A percentile compares a stretch with the other conserved stretches of the same genome.
Evolutionary conservation across 2,888 invertebrate genomes (phyloP).

Genomic region (Nezara viridula): DNA sequence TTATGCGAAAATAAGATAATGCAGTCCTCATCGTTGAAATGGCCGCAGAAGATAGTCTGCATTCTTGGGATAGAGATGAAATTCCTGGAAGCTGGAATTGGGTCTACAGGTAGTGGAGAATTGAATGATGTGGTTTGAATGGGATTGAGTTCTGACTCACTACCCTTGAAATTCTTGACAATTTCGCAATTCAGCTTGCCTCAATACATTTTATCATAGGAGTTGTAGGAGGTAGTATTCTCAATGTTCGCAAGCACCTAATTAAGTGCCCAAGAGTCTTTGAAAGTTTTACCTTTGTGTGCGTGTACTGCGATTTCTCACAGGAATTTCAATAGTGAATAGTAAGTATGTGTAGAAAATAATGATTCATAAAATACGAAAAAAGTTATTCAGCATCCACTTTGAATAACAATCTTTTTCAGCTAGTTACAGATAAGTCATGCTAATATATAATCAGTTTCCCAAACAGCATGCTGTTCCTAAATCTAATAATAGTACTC

Average conservation of each 20-base stretch:
- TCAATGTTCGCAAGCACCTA: background rate
- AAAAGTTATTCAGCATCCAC: background rate
- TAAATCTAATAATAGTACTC: background rate
- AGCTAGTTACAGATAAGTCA: background rate
- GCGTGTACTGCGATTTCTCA: too few relatives aligned
- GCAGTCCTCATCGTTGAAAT: background rate
- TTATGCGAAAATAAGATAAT: background rate
- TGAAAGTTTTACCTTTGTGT: too few relatives aligned
- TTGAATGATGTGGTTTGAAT: background rate
- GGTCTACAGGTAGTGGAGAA: background rate
- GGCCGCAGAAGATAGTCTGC: background rate
- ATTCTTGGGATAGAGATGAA: background rate
- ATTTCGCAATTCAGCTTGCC: background rate
- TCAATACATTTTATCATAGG: background rate
- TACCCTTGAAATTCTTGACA: background rate
- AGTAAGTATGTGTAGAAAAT: too few relatives aligned
- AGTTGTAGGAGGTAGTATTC: background rate
- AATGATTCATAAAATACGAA: background rate
- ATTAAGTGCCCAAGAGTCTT: too few relatives aligned
- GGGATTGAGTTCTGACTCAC: background rate
- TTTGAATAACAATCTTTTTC: background rate
- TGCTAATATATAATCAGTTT: background rate
- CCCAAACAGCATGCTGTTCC: background rate
- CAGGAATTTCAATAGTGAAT: too few relatives aligned
- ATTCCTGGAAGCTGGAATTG: background rate